A percentile compares a stretch with the other conserved stretches of the same genome.
Conservation (phyloP, 2,797 vertebrate genomes). For the Eutrigla gurnardus region DNA sequence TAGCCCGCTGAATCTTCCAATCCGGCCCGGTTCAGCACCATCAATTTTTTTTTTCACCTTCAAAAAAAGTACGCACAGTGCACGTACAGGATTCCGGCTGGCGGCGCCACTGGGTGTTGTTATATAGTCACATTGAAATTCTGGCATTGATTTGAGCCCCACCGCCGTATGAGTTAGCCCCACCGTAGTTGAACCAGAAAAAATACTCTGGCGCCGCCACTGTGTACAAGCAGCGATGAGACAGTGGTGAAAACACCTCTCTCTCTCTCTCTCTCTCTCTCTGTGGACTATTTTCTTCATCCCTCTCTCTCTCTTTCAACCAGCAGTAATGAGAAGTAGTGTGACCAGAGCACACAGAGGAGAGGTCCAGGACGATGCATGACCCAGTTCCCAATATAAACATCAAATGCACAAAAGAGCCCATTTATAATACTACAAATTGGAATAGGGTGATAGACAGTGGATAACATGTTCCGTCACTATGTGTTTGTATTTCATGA, state of each 20-base stretch:
- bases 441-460: constrained; percentile 20
- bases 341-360: constrained; percentile 34
- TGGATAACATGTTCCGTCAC: neutral
- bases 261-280: constrained; percentile 29
- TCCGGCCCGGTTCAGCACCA: too few relatives aligned
- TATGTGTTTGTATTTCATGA: constrained; percentile 23
- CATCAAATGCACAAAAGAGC: constrained; percentile 40
- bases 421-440: constrained; percentile 37
- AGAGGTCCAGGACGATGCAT: constrained; percentile 37
- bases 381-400: constrained; percentile 43
- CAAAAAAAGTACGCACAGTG: too few relatives aligned
- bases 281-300: too few relatives aligned
- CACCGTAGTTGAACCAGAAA: too few relatives aligned
- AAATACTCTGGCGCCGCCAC: too few relatives aligned
- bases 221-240: constrained; percentile 7
- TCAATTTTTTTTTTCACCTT: too few relatives aligned
- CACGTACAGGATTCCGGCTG: too few relatives aligned
- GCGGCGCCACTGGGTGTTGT: too few relatives aligned
- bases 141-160: too few relatives aligned
- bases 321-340: constrained; percentile 37
- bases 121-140: too few relatives aligned
- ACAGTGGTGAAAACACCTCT: neutral
- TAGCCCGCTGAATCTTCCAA: too few relatives aligned
- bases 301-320: constrained; percentile 46
- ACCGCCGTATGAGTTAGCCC: too few relatives aligned